Conservation (phyloP, 2,888 invertebrate genomes). For the Tuberolachnus salignus region DNA sequence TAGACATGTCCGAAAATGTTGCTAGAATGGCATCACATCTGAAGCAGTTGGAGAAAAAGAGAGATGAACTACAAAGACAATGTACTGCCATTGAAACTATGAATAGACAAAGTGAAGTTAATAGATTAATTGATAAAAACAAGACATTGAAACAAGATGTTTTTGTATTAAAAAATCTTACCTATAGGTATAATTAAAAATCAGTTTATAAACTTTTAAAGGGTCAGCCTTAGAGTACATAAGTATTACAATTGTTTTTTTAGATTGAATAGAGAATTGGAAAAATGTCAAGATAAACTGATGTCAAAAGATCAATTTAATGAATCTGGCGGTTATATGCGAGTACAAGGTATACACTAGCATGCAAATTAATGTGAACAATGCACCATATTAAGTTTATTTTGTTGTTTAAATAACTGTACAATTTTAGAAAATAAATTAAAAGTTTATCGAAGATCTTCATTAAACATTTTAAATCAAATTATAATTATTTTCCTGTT, state of each 20-base stretch:
- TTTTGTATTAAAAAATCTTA: conserved; percentile 76
- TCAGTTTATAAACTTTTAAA: conserved; percentile 6
- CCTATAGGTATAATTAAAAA: conserved; percentile 67
- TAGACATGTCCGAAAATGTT: conserved; percentile 52
- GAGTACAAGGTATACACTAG: conserved; percentile 36
- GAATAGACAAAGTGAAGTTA: conserved; percentile 50
- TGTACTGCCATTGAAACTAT: conserved; percentile 48
- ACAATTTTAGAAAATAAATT: neutral
- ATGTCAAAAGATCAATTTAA: conserved; percentile 32
- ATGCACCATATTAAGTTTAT: neutral
- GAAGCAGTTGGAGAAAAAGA: conserved; percentile 52
- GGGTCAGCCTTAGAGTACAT: no score
- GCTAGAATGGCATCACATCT: conserved; percentile 52
- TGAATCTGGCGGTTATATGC: conserved; percentile 38
- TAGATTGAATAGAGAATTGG: conserved; percentile 77
- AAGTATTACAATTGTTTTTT: conserved; percentile 9
- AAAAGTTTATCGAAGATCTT: neutral
- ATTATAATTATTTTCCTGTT: neutral
- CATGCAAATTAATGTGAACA: neutral
- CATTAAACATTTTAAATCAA: neutral
- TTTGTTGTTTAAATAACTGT: neutral
- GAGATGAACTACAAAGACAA: conserved; percentile 48
- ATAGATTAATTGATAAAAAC: conserved; percentile 46
- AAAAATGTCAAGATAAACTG: conserved; percentile 76
- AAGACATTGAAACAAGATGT: conserved; percentile 67